phyloP scores from a whole-genome alignment of 2,113 vertebrate genomes.

The Chaetodon auriga region DNA sequence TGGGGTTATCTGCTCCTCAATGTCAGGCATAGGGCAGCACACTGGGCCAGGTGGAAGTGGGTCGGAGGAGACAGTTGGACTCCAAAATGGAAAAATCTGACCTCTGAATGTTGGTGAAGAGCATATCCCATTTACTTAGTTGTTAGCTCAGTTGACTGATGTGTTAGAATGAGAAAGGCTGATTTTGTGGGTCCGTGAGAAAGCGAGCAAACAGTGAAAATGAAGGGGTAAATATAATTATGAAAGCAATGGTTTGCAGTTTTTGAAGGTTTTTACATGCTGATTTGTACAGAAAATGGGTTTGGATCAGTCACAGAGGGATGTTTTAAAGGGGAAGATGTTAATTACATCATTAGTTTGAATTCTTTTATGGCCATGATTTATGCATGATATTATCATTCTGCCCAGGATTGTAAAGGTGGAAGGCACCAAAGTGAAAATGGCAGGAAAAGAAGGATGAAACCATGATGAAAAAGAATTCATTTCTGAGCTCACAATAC shows the following conservation, averaged over 20 bases:
- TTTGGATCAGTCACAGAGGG: background rate
- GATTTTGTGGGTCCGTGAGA: background rate
- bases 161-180: background rate
- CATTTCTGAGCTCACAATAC: background rate
- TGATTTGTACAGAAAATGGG: background rate
- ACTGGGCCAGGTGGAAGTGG: background rate
- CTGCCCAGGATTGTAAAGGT: background rate
- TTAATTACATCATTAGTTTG: background rate
- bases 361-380: constrained; percentile 13
- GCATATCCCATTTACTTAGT: constrained; percentile 16
- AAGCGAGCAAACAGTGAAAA: constrained; percentile 10
- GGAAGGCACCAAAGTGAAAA: background rate
- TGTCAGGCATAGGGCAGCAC: constrained; percentile 26
- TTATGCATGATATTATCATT: constrained; percentile 4
- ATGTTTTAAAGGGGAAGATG: background rate
- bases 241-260: constrained; percentile 1
- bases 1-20: constrained; percentile 33
- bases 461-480: background rate
- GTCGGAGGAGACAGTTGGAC: background rate
- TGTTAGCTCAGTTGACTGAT: background rate
- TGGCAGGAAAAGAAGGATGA: background rate
- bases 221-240: constrained; percentile 6
- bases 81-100: constrained; percentile 10
- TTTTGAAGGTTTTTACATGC: background rate
- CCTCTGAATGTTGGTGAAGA: background rate